phyloP scores from a whole-genome alignment of 2,888 invertebrate species.

The Tenodera sinensis region DNA sequence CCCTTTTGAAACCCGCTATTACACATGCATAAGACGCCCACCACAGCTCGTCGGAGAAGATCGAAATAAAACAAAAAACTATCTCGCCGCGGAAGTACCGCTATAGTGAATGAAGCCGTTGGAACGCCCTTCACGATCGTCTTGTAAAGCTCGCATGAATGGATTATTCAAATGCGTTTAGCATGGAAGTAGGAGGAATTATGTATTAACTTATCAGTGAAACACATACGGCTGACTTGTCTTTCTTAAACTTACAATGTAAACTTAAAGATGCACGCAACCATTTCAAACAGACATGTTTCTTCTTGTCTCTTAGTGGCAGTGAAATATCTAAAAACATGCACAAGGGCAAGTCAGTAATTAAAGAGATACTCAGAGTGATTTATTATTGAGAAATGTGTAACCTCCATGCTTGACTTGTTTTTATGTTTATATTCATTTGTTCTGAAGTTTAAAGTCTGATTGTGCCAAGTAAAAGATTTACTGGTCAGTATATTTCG shows the following conservation, averaged over 20 bases:
- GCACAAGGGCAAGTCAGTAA: background rate
- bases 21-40: background rate
- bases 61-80: background rate
- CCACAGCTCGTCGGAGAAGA: background rate
- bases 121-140: background rate
- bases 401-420: too few species aligned
- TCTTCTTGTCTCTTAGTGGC: background rate
- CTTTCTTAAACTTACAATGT: background rate
- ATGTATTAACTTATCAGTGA: background rate
- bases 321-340: background rate
- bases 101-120: background rate
- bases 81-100: background rate
- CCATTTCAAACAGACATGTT: background rate
- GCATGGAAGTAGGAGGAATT: background rate
- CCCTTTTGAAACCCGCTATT: background rate
- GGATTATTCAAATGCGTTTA: background rate
- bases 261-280: background rate
- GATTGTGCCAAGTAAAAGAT: background rate
- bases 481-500: background rate
- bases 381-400: too few species aligned
- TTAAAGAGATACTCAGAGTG: background rate
- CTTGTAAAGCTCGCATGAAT: background rate
- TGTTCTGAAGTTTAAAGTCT: background rate
- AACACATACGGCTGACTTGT: background rate
- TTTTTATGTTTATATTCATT: background rate